Evolutionary conservation across 2,797 vertebrate genomes (phyloP).

Genomic region (Acipenser transmontanus): DNA sequence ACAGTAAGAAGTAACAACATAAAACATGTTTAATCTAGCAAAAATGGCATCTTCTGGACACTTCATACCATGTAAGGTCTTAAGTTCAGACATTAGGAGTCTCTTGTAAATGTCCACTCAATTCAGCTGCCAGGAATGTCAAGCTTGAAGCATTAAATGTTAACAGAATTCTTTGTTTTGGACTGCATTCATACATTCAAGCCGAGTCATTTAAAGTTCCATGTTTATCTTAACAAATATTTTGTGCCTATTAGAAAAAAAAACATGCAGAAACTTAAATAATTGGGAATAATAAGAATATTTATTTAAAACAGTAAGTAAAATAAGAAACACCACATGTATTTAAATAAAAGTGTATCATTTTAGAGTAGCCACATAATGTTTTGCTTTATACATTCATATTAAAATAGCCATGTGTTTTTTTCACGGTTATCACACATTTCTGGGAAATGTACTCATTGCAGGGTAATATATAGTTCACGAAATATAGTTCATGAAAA

Average conservation of each 20-base stretch:
- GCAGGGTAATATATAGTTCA: too few relatives aligned
- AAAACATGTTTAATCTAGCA: not conserved
- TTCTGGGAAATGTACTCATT: too few relatives aligned
- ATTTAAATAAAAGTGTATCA: too few relatives aligned
- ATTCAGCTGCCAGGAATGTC: not conserved
- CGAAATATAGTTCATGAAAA: too few relatives aligned
- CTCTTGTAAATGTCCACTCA: not conserved
- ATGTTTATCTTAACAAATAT: constrained; percentile 1
- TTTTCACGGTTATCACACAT: too few relatives aligned
- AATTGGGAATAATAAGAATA: not conserved
- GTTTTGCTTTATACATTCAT: too few relatives aligned
- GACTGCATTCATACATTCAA: not conserved
- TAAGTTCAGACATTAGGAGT: not conserved
- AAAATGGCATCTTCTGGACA: not conserved
- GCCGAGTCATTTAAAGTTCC: not conserved
- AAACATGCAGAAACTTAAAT: not conserved
- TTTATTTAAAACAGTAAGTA: not conserved
- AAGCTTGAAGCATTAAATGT: not conserved
- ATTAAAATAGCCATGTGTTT: too few relatives aligned
- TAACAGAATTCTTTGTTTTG: constrained; percentile 13
- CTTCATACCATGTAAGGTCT: constrained; percentile 2
- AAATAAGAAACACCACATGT: not conserved
- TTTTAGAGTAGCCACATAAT: too few relatives aligned
- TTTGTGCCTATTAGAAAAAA: not conserved
- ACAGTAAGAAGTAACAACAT: not conserved